Percentiles rank a stretch among this genome's conserved stretches.
Conservation (phyloP, 2,888 invertebrate genomes). For the Pseudococcus longispinus region DNA sequence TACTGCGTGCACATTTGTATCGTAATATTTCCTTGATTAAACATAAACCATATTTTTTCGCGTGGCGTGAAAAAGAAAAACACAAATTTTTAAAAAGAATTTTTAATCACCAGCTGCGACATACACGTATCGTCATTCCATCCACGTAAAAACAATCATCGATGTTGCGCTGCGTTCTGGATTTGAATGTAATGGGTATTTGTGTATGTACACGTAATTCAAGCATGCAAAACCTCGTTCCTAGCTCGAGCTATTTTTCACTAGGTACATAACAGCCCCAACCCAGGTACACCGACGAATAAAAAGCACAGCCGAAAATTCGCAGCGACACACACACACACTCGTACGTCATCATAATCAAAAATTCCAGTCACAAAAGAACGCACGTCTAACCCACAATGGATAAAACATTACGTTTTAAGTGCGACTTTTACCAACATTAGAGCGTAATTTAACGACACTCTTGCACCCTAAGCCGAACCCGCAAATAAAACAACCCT, state of each 20-base stretch:
- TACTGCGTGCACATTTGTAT: background rate
- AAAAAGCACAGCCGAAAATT: background rate
- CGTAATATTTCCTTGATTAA: slow-evolving; percentile 8
- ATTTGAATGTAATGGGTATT: background rate
- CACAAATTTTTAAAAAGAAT: background rate
- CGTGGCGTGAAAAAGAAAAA: background rate
- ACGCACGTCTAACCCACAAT: background rate
- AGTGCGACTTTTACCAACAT: slow-evolving; percentile 40
- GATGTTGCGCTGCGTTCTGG: background rate
- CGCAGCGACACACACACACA: background rate
- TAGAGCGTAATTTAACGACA: slow-evolving; percentile 41
- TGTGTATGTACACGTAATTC: too few relatives aligned
- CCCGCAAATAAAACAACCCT: slow-evolving; percentile 29
- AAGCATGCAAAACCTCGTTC: background rate
- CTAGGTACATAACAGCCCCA: too few relatives aligned
- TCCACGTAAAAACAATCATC: background rate
- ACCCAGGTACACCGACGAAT: too few relatives aligned
- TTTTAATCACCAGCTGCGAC: slow-evolving; percentile 2
- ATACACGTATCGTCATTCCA: background rate
- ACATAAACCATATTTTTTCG: slow-evolving; percentile 18
- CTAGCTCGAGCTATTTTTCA: background rate
- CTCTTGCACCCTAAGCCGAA: slow-evolving; percentile 9
- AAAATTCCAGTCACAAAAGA: slow-evolving; percentile 25
- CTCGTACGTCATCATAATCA: background rate
- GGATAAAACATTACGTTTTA: slow-evolving; percentile 25